Base-by-base conservation (phyloP, 2,113 vertebrate species). In the Isichthys henryi region DNA sequence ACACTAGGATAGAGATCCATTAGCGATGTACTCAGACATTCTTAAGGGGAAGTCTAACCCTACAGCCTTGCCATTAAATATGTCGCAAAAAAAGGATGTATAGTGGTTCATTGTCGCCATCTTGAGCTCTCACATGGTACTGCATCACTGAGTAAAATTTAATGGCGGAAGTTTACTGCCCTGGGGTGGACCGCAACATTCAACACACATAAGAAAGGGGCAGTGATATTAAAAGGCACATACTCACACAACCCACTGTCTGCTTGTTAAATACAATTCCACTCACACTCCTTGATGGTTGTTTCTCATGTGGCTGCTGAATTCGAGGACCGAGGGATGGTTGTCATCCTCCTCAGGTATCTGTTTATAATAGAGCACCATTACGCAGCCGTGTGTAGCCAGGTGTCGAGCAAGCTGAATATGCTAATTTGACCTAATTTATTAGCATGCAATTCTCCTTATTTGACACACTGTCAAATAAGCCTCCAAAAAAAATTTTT, bases 271-370 rank as follows among this genome's bases (percentile, higher is more conserved):
- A 52, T 39, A 53, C 83, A 74, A 52, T 48, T 31, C 82, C 39
- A 84, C 93, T 95, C 92, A 96, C 95, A 93, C 92, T 17, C 95
- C 95, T 83, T 92, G 92, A 2, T 92, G 93, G 86, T 96, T 96
- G 89, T 92, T 91, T 0, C 83, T 92, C 93, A 95, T 94, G 92
- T 96, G 96, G 90, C 94, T 96, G 92, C 94, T 96, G 92, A 96
- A 96, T 91, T 95, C 94, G 82, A 96, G 80, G 86, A 95, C 92
- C 11, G 95, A 93, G 80, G 93, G 93, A 70, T 96, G 92, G 56
- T 88, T 93, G 89, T 97, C 96, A 27, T 96, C 96, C n/a, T 97
- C 97, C 88, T 98, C 96, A 6, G 97, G 97, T 35, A 98, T 91
- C 97, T 98, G 93, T 88, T 43, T 58, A 92, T 49, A n/a, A 49